A percentile compares a stretch with the other conserved stretches of the same genome.
These are phyloP conservation scores for Tetranychus truncatus DNA, from an alignment of 2,888 invertebrate species.

Conservation along the genomic window DNA sequence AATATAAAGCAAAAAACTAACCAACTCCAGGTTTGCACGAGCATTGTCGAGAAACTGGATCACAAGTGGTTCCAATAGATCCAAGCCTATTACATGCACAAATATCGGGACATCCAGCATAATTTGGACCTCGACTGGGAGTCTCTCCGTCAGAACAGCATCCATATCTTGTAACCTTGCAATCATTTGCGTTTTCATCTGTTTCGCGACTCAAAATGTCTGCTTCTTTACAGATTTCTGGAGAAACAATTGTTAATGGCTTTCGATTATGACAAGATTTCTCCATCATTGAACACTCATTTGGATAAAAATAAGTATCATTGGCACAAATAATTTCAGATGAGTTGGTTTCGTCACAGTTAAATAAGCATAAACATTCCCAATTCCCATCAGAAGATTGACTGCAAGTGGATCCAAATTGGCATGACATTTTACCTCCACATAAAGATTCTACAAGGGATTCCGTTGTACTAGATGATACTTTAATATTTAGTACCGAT, in stretches of 20 bases:
- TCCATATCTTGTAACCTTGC: constrained; percentile 54
- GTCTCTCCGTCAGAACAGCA: constrained; percentile 54
- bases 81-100: constrained; percentile 66
- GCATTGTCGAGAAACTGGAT: constrained; percentile 57
- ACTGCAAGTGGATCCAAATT: constrained; percentile 41
- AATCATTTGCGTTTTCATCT: constrained; percentile 35
- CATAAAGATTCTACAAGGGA: neutral
- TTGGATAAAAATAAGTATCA: constrained; percentile 64
- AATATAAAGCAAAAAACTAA: constrained; percentile 35
- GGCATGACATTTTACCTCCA: constrained; percentile 41
- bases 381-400: constrained; percentile 50
- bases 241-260: constrained; percentile 11
- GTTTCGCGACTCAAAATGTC: constrained; percentile 61
- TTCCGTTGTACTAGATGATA: neutral
- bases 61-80: constrained; percentile 52
- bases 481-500: neutral
- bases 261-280: constrained; percentile 48
- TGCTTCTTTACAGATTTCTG: constrained; percentile 53
- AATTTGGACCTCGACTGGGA: constrained; percentile 52
- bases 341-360: constrained; percentile 46
- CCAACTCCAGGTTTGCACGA: constrained; percentile 69
- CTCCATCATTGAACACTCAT: constrained; percentile 62
- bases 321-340: constrained; percentile 59
- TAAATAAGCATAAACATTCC: constrained; percentile 44
- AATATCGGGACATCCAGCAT: constrained; percentile 57